phyloP scores from a whole-genome alignment of 2,797 vertebrate species.

The Gallirallus australis region DNA sequence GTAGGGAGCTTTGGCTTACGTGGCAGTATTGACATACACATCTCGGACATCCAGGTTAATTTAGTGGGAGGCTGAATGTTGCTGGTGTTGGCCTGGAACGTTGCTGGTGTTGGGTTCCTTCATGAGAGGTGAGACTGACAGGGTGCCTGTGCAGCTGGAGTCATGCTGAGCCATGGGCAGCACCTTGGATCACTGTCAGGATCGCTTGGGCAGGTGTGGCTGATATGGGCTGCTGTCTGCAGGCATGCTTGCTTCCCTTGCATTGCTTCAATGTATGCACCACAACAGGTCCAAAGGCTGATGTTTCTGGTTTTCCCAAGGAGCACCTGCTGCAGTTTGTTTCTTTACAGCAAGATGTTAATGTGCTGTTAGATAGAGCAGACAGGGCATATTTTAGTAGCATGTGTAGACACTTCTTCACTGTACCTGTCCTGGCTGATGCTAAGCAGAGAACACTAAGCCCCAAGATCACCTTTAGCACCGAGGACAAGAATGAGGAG shows the following conservation, averaged over 20 bases:
- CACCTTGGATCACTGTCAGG: neutral
- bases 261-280: neutral
- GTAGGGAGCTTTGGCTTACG: neutral
- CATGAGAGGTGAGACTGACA: neutral
- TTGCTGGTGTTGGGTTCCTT: neutral
- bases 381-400: neutral
- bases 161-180: neutral
- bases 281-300: neutral
- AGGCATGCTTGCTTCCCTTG: neutral
- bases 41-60: neutral
- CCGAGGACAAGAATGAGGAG: neutral
- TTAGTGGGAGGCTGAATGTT: neutral
- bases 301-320: neutral
- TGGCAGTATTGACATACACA: neutral
- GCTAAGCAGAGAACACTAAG: neutral
- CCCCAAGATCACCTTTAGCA: neutral
- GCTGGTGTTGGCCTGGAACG: neutral
- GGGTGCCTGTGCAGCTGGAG: neutral
- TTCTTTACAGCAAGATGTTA: neutral
- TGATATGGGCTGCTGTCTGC: neutral
- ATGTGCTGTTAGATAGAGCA: neutral
- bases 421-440: rapidly evolving
- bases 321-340: neutral
- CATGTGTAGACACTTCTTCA: neutral
- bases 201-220: neutral